Evolutionary conservation across 2,797 vertebrate genomes (phyloP), one percentile per base, ranked within the genome.

Genomic region (Aulostomus chinensis): DNA sequence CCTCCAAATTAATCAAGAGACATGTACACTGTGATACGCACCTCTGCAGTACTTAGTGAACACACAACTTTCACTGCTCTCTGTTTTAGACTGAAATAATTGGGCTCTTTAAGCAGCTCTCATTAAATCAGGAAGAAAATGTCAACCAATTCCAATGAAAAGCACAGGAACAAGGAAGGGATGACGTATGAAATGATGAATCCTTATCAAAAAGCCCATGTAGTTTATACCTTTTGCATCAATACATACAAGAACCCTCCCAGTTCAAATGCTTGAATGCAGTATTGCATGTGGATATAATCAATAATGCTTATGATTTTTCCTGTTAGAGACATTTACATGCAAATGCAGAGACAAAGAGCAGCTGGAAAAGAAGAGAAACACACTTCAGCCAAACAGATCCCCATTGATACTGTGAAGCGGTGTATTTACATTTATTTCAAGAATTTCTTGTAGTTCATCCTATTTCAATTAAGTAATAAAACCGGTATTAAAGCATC

Each of bases 21-120:
- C 18, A 13, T 12, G 29, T 1, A 11, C 37, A n/a, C 41, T 33
- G 13, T 66, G 37, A 71, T 9, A 60, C 30, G 21, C 37, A 46
- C 21, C 20, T 29, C 5, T 38, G 33, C 43, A 40, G 13, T 9
- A 17, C 12, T 33, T 24, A 13, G 22, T 21, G 3, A 21, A 40
- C 15, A 45, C 16, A 45, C n/a, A n/a, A 38, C 52, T 30, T 14
- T 40, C 21, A 29, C 7, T 18, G 12, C 29, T 24, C 1, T 11
- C 1, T 16, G 24, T 17, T 29, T 31, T 4, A 11, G 4, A 24
- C 12, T 35, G 6, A 37, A 67, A 43, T 38, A 31, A 37, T 39
- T 13, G 12, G 9, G 20, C 0, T 28, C 36, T 52, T 48, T 6
- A n/a, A 7, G 22, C 32, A 33, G 31, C 22, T 35, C 15, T 37